Evolutionary conservation across 2,113 vertebrate species (phyloP), one percentile per base, ranked within the genome.

Genomic region (Xyliphius kryptos): DNA sequence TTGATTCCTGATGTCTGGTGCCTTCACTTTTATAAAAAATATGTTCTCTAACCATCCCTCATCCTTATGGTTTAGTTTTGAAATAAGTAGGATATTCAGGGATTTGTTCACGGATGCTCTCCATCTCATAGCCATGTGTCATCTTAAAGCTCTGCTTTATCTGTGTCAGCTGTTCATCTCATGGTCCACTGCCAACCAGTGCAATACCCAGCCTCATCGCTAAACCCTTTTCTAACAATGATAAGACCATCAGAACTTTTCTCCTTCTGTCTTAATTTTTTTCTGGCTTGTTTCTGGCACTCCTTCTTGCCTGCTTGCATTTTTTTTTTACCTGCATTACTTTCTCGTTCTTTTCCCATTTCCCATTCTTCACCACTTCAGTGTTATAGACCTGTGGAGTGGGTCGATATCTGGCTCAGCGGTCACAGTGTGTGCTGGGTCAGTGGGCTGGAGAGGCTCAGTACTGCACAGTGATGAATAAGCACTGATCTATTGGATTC

Each of bases 51-150:
- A 54, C 63, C 51, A 47, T 50, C 22, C 13, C 55, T 15, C 51
- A 32, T 68, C 15, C 17, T 19, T 40, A 47, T 16, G 58, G 49
- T 71, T 63, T 67, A 56, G 16, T 12, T 16, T 19, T 51, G 20
- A 32, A 56, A 67, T 63, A 43, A 37, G 63, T 12, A 64, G 62
- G 62, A 64, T 64, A 64, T 56, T 12, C 26, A 20, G 54, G 54
- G 70, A 67, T 72, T 68, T 63, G 70, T 59, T 63, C 48, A 61
- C 54, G 15, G 49, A 68, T 63, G 59, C 57, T 21, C 55, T 59
- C 16, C 13, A 15, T 71, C 69, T 71, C 50, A 20, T 47, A 44
- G 59, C 26, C 69, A 58, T 44, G 65, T 67, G 52, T 48, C 69
- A 26, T 51, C 47, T 26, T 58, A 53, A 71, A 67, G 53, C 63